phyloP scores from a whole-genome alignment of 1,140 invertebrate species.

The Drosophila ironensis region DNA sequence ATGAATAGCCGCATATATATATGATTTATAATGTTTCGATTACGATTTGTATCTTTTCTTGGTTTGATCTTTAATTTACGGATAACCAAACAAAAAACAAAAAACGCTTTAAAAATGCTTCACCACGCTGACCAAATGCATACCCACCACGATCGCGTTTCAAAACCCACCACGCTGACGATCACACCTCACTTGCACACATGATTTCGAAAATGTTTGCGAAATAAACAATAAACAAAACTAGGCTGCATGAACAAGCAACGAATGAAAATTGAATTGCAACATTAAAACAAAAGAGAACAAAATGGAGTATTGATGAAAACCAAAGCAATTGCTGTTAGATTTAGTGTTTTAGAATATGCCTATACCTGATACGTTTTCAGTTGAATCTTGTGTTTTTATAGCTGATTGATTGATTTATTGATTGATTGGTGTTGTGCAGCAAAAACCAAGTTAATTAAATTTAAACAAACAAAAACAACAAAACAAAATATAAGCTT shows the following conservation, averaged over 20 bases:
- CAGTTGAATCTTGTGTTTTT: constrained; percentile 42
- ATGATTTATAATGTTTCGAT: constrained; percentile 67
- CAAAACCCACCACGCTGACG: constrained; percentile 13
- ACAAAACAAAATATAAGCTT: not conserved
- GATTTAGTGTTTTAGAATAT: constrained; percentile 19
- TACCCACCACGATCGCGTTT: not conserved
- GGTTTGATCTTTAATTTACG: constrained; percentile 60
- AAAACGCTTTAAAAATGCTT: constrained; percentile 48
- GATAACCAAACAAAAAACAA: constrained; percentile 22
- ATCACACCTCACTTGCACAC: constrained; percentile 19
- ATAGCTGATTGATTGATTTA: constrained; percentile 24
- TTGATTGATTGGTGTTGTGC: constrained; percentile 58
- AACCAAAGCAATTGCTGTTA: constrained; percentile 35
- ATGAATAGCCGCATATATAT: constrained; percentile 26
- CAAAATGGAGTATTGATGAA: not conserved
- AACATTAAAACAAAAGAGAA: constrained; percentile 18
- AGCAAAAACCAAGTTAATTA: constrained; percentile 4
- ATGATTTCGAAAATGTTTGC: too few species aligned
- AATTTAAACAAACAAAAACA: not conserved
- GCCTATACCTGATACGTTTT: constrained; percentile 6
- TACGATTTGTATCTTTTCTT: constrained; percentile 67
- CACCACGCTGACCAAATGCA: constrained; percentile 22
- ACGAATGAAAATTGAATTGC: constrained; percentile 64
- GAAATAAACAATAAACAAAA: constrained; percentile 7
- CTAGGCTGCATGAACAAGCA: constrained; percentile 72